These are phyloP conservation scores for Cecropterus lyciades DNA, from an alignment of 1,140 invertebrate genomes.

Conservation along the genomic window DNA sequence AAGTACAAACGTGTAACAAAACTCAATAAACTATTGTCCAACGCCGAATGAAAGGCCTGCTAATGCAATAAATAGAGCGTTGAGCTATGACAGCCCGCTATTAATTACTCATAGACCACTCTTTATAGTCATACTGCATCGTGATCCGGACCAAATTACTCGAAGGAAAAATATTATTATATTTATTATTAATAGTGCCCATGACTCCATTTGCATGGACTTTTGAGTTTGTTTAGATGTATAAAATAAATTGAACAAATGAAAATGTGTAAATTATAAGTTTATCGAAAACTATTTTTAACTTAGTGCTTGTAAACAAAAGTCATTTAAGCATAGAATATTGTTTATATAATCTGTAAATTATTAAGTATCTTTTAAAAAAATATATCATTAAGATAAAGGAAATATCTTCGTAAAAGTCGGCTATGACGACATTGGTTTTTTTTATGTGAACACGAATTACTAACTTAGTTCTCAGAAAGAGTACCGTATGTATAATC, in stretches of 20 bases:
- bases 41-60: conserved; percentile 52
- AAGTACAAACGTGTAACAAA: conserved; percentile 27
- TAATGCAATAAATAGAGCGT: conserved; percentile 65
- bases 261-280: not conserved
- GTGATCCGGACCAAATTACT: conserved; percentile 10
- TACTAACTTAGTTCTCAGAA: no score
- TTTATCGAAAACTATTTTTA: not conserved
- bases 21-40: conserved; percentile 56
- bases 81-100: conserved; percentile 56
- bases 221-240: conserved; percentile 9
- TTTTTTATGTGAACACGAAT: no score
- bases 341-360: no score
- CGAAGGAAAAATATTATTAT: conserved; percentile 13
- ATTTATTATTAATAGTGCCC: conserved; percentile 1
- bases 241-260: not conserved
- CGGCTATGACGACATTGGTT: no score
- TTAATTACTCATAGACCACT: conserved; percentile 63
- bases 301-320: no score
- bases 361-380: no score
- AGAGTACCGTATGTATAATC: no score
- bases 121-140: conserved; percentile 32
- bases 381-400: no score
- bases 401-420: no score
- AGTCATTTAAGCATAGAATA: no score
- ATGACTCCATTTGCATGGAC: not conserved